A percentile compares a stretch with the other conserved stretches of the same genome.
These are phyloP conservation scores for Lineus longissimus DNA, from an alignment of 1,140 invertebrate species.

Conservation along the genomic window DNA sequence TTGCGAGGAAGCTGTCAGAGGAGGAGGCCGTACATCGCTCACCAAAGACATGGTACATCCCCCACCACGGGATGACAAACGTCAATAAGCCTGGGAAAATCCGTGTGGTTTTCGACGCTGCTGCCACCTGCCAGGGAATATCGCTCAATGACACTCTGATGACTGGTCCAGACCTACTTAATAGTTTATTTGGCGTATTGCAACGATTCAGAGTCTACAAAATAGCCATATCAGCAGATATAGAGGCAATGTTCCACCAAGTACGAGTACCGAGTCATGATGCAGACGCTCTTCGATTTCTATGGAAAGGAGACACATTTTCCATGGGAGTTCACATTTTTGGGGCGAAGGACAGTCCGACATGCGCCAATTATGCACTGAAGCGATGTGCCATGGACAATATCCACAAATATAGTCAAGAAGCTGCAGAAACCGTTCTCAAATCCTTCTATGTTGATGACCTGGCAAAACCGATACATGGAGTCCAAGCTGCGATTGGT, in stretches of 20 bases:
- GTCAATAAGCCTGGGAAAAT: constrained; percentile 22
- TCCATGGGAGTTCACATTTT: constrained; percentile 26
- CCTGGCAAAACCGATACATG: constrained; percentile 9
- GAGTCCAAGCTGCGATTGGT: constrained; percentile 5
- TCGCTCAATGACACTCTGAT: constrained; percentile 32
- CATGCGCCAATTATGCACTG: constrained; percentile 19
- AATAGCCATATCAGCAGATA: constrained; percentile 24
- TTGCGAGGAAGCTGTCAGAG: not conserved
- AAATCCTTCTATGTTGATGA: constrained; percentile 25
- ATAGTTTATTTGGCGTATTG: constrained; percentile 26
- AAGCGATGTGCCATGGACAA: constrained; percentile 15
- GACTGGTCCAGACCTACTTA: constrained; percentile 47
- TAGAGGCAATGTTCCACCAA: constrained; percentile 28
- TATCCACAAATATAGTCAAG: not conserved
- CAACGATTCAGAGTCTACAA: constrained; percentile 21
- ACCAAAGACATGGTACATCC: constrained; percentile 19
- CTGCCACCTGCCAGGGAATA: constrained; percentile 19
- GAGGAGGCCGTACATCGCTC: too few species aligned
- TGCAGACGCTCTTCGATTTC: constrained; percentile 16
- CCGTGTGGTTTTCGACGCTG: constrained; percentile 26
- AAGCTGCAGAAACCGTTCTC: not conserved
- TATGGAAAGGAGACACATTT: constrained; percentile 20
- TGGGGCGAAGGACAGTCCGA: constrained; percentile 21
- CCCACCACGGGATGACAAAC: constrained; percentile 23
- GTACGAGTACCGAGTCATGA: constrained; percentile 15